Percentiles rank a stretch among this genome's conserved stretches.
Conservation (phyloP, 2,888 invertebrate species). For the Nasonovia ribisnigri region DNA sequence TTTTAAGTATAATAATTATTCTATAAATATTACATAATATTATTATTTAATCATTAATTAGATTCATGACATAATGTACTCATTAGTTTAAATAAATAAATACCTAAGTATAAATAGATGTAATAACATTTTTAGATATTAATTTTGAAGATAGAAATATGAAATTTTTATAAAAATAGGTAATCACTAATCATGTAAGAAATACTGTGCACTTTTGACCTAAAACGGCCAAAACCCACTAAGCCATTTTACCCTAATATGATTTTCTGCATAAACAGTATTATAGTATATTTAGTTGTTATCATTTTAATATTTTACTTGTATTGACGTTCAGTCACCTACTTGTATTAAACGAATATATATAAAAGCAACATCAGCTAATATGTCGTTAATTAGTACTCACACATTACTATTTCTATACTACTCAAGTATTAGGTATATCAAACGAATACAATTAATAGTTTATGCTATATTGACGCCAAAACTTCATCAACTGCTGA, state of each 20-base stretch:
- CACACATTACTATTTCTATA: conserved; percentile 9
- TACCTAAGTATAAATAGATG: no score
- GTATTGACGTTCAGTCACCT: not conserved
- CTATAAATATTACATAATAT: no score
- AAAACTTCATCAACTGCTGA: no score
- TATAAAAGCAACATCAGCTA: not conserved
- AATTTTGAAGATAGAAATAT: not conserved
- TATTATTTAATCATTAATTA: no score
- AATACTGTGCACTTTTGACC: conserved; percentile 20
- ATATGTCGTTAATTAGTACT: not conserved
- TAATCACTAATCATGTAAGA: not conserved
- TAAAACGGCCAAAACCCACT: not conserved
- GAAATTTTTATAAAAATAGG: not conserved
- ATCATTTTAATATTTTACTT: conserved; percentile 24
- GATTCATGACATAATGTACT: no score
- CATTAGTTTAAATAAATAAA: no score
- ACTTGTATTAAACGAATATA: conserved; percentile 6
- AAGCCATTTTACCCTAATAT: not conserved
- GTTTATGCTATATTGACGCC: no score
- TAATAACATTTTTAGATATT: conserved; percentile 7
- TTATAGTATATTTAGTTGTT: not conserved
- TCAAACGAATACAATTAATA: not conserved
- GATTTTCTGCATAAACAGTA: conserved; percentile 25
- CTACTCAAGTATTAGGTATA: conserved; percentile 5
- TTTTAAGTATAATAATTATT: not conserved